phyloP scores from a whole-genome alignment of 2,888 invertebrate genomes.

The Dolichopus griseipennis region DNA sequence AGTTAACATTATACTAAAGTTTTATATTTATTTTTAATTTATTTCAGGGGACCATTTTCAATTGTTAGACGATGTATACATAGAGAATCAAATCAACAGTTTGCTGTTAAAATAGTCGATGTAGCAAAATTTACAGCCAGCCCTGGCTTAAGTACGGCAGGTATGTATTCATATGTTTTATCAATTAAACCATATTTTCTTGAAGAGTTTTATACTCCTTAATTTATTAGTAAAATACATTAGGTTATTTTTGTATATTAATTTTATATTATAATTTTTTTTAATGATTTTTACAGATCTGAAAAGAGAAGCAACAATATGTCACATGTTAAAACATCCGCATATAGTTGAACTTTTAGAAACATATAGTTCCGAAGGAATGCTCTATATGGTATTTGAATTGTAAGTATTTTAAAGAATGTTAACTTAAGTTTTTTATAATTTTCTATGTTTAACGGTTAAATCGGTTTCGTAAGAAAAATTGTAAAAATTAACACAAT shows the following conservation, averaged over 20 bases:
- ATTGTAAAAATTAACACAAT: too few species aligned
- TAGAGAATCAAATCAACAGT: conserved; percentile 87
- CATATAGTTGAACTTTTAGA: conserved; percentile 97
- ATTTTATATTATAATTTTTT: background rate
- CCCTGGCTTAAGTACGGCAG: conserved; percentile 92
- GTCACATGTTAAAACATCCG: conserved; percentile 97
- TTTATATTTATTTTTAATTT: background rate
- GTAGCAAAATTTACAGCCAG: conserved; percentile 95
- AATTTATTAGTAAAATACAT: too few species aligned
- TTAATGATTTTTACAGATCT: conserved; percentile 67
- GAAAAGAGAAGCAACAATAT: conserved; percentile 96
- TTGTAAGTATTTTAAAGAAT: conserved; percentile 82
- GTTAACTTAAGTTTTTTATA: too few species aligned
- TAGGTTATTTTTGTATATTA: too few species aligned
- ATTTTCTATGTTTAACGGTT: too few species aligned
- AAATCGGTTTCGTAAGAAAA: too few species aligned
- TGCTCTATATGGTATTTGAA: conserved; percentile 99
- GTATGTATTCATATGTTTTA: conserved; percentile 47
- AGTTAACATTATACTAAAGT: too few species aligned
- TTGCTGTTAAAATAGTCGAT: conserved; percentile 97
- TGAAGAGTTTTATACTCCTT: too few species aligned
- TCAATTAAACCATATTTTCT: too few species aligned
- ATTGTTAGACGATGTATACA: conserved; percentile 92
- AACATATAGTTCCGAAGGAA: conserved; percentile 96
- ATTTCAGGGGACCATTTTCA: conserved; percentile 85